Base-by-base conservation (phyloP, 1,140 invertebrate genomes). In the Atta colombica region DNA sequence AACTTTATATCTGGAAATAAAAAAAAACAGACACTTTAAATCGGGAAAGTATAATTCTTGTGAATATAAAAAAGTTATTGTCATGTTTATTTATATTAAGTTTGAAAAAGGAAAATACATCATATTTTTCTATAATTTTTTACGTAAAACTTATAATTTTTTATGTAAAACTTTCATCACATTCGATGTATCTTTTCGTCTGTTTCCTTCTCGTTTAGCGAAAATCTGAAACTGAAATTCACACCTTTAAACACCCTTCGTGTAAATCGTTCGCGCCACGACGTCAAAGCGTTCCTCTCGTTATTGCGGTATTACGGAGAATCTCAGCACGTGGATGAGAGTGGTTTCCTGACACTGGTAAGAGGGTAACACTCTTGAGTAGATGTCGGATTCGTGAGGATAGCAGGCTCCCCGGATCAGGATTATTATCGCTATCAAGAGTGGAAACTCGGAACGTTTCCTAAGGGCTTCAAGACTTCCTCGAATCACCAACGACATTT, bases 341-440 rank as follows among this genome's bases (percentile, higher is more conserved):
- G 72, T 86, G 88, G 88, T 89, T 69, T 87, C 60, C 69, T 63
- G 45, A 8, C 18, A 31, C 39, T 45, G 65, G 65, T 53, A 80
- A 71, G 77, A 82, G 66, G 65, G 77, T 61, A 71, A 82, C 35
- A 68, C 55, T 68, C 14, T 35, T 35, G 77, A 28, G n/a, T 55
- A 35, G 55, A 75, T 61, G 69, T 74, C 72, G 80, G 28, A 74
- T 84, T 18, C 58, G n/a, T 53, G 63, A 77, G 49, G 49, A 63
- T 61, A 85, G 77, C 85, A 84, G 35, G 71, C 85, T 68, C 18
- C 39, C 39, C 74, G 35, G 75, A 74, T 75, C 88, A 87, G 80
- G 86, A 90, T 88, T 90, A 88, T 90, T 77, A 88, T 88, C 86
- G 75, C 60, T 85, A 78, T 72, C 81, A 63, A 68, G 58, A 84